These are phyloP conservation scores for Drosophila sp. DNA, from an alignment of 1,140 invertebrate species.

Conservation along the genomic window DNA sequence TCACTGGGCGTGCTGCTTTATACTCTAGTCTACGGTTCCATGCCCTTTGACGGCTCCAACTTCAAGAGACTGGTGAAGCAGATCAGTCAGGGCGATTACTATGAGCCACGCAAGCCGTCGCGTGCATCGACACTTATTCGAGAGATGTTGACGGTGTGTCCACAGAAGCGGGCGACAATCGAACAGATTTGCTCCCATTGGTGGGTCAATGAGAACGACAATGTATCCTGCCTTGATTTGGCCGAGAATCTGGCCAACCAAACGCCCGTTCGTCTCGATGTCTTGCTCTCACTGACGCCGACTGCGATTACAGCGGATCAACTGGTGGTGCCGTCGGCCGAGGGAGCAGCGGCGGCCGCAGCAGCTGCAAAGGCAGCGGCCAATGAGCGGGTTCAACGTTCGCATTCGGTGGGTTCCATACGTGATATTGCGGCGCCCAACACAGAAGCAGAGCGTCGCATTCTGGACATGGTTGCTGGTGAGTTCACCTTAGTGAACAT, in stretches of 20 bases:
- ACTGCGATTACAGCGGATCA: conserved; percentile 88
- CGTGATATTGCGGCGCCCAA: conserved; percentile 86
- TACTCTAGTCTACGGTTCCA: conserved; percentile 99
- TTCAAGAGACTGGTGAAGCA: conserved; percentile 98
- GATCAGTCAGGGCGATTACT: conserved; percentile 98
- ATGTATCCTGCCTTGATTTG: conserved; percentile 92
- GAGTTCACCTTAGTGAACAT: conserved; percentile 62
- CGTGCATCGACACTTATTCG: conserved; percentile 97
- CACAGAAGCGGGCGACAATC: conserved; percentile 94
- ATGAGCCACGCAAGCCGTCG: conserved; percentile 97
- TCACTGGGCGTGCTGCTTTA: conserved; percentile 98
- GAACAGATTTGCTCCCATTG: conserved; percentile 97
- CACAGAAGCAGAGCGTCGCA: conserved; percentile 87
- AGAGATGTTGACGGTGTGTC: conserved; percentile 96
- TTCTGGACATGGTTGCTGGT: conserved; percentile 88
- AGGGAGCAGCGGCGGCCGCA: conserved; percentile 62
- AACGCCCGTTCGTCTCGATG: conserved; percentile 94
- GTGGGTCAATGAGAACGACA: conserved; percentile 96
- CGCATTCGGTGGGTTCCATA: conserved; percentile 89
- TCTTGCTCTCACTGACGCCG: conserved; percentile 93
- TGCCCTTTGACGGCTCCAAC: conserved; percentile 99
- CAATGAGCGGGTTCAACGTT: conserved; percentile 84
- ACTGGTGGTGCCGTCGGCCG: conserved; percentile 87
- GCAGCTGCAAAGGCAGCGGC: conserved; percentile 65
- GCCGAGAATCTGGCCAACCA: conserved; percentile 95